Conservation (phyloP, 2,113 vertebrate species). For the Brachyhypopomus occidentalis region DNA sequence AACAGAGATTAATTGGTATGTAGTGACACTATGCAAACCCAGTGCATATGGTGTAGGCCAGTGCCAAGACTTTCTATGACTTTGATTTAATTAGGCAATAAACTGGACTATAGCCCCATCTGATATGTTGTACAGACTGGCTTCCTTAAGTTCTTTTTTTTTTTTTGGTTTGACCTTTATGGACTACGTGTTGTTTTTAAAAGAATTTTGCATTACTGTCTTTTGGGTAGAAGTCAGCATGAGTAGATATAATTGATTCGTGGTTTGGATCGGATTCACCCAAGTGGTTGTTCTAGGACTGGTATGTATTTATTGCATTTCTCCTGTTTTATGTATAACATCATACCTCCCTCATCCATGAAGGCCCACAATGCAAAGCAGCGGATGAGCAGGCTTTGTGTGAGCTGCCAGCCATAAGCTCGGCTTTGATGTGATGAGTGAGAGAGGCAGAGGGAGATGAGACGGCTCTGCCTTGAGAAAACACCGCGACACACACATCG, state of each 20-base stretch:
- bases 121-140: constrained; percentile 36
- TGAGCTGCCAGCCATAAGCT: constrained; percentile 41
- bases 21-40: constrained; percentile 24
- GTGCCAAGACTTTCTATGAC: constrained; percentile 25
- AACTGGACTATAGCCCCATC: constrained; percentile 36
- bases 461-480: constrained; percentile 53
- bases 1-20: constrained; percentile 40
- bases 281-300: constrained; percentile 37
- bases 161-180: background rate
- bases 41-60: constrained; percentile 34
- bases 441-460: constrained; percentile 57
- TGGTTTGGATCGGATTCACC: constrained; percentile 37
- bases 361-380: constrained; percentile 35
- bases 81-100: constrained; percentile 43
- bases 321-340: constrained; percentile 28
- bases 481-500: constrained; percentile 38
- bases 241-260: constrained; percentile 17
- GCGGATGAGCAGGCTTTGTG: constrained; percentile 45
- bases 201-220: background rate
- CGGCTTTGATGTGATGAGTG: constrained; percentile 48
- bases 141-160: constrained; percentile 2
- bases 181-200: background rate
- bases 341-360: constrained; percentile 30
- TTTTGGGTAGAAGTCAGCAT: constrained; percentile 32
- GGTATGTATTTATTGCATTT: constrained; percentile 36